Base-by-base conservation (phyloP, 2,797 vertebrate genomes). In the Falco novaeseelandiae region DNA sequence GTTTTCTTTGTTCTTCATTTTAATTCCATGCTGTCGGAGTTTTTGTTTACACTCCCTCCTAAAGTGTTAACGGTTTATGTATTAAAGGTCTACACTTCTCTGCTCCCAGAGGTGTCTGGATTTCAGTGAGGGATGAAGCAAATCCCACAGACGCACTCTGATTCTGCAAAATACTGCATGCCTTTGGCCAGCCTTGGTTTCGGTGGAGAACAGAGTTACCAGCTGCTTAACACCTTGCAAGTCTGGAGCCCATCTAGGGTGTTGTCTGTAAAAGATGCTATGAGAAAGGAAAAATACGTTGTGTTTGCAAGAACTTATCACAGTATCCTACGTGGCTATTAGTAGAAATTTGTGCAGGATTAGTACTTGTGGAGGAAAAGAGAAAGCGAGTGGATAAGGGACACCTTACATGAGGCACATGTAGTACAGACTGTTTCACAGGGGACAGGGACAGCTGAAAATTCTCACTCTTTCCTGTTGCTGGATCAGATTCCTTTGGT, bases 361-460 rank as follows among this genome's bases (percentile, higher is more conserved):
- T 88, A 44, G 26, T 74, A 76, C 79, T 46, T 65, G 76, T 48
- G 54, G 61, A 66, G 55, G 61, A 88, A 95, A 69, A 52, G 51
- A 69, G 93, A 78, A 72, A 78, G 61, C 3, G 17, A 89, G 54
- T 23, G 54, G 42, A 10, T 72, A 89, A 92, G 85, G 12, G 83
- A 27, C 92, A 88, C 80, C 93, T 93, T 95, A 8, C 88, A n/a
- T 79, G 55, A 73, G 46, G 46, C 58, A 59, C 57, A 27, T 19
- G 61, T n/a, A 94, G 91, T 76, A 84, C 78, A 95, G 52, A 32
- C 71, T 2, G 19, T 94, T 95, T 96, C 90, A 79, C 80, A 94
- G 77, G 74, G 58, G 32, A 90, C 30, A 62, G 81, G 82, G 96
- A 97, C 97, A 98, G 97, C 97, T 98, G 97, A 97, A 98, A 95